Evolutionary conservation across 2,113 vertebrate species (phyloP).

Genomic region (Irena cyanogastra): DNA sequence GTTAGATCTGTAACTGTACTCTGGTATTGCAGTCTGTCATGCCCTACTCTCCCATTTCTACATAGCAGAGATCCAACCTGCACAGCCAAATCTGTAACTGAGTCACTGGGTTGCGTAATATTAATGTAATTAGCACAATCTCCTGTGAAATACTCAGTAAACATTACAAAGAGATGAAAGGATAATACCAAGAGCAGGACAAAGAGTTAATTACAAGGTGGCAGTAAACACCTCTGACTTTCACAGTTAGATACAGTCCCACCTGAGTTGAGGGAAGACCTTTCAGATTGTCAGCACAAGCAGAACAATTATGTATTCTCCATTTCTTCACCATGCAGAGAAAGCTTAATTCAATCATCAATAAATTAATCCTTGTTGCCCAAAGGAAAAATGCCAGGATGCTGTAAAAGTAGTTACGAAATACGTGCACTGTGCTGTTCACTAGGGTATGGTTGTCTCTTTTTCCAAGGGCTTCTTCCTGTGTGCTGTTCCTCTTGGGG

Average conservation of each 20-base stretch:
- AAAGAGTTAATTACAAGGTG: background rate
- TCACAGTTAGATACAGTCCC: background rate
- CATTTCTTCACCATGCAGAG: background rate
- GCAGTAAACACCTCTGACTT: background rate
- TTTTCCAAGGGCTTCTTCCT: background rate
- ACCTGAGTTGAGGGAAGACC: background rate
- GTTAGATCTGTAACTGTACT: background rate
- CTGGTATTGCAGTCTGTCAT: fast-evolving
- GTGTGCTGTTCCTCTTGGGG: fast-evolving
- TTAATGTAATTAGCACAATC: background rate
- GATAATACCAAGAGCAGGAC: background rate
- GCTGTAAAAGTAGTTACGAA: background rate
- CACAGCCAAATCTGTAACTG: background rate
- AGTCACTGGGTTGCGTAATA: background rate
- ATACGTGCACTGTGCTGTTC: fast-evolving
- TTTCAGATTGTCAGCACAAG: background rate
- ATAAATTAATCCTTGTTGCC: background rate
- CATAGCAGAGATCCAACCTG: background rate
- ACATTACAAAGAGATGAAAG: background rate
- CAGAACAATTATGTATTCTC: background rate
- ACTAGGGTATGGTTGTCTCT: background rate
- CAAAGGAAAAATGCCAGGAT: background rate
- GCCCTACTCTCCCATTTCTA: background rate
- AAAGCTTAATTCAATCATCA: background rate
- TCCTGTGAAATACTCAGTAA: background rate